Conservation (phyloP, 2,113 vertebrate species). For the Ranitomeya variabilis region DNA sequence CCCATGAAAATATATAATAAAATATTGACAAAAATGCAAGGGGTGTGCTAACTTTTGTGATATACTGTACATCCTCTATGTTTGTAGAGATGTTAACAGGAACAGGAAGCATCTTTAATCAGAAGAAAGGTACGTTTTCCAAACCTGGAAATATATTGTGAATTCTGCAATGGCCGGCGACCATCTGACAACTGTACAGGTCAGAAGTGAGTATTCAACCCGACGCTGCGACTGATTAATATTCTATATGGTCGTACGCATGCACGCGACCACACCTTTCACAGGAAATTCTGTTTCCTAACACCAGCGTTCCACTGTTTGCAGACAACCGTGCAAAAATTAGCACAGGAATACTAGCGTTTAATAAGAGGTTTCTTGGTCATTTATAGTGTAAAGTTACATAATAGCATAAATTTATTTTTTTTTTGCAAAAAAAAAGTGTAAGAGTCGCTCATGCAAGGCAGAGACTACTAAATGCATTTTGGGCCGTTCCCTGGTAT, state of each 20-base stretch:
- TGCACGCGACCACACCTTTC: neutral
- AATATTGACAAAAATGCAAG: too few species aligned
- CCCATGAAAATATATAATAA: too few species aligned
- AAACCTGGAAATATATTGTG: neutral
- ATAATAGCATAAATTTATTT: too few species aligned
- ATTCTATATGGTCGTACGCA: neutral
- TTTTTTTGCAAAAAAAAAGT: too few species aligned
- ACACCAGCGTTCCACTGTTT: neutral
- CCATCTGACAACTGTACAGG: neutral
- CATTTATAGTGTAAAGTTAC: neutral
- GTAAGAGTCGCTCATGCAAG: neutral
- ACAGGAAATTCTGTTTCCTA: slow-evolving; percentile 22
- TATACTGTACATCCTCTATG: neutral
- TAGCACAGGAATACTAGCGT: neutral
- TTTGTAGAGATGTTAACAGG: neutral
- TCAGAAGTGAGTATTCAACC: neutral
- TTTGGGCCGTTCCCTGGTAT: too few species aligned
- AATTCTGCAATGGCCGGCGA: neutral
- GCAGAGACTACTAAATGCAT: too few species aligned
- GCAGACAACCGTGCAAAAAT: neutral
- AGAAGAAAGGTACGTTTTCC: neutral
- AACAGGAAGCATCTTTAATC: neutral
- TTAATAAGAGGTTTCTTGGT: neutral
- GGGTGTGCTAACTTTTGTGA: neutral
- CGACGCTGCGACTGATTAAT: neutral